phyloP scores from a whole-genome alignment of 2,113 vertebrate genomes.

The Chloropsis cyanopogon region DNA sequence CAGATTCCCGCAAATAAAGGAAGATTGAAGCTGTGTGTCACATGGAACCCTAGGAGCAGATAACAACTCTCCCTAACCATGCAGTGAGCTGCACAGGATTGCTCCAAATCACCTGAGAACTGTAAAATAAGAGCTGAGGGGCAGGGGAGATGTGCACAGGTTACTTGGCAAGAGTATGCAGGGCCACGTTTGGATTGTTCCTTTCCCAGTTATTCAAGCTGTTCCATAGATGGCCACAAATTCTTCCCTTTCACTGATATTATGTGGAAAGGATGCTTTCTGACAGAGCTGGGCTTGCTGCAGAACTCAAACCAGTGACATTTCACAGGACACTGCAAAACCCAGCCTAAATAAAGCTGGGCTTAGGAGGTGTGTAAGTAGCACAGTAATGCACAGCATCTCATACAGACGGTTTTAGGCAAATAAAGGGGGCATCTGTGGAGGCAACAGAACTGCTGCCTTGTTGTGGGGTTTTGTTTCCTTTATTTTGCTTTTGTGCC shows the following conservation, averaged over 20 bases:
- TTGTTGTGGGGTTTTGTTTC: neutral
- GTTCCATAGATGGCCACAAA: neutral
- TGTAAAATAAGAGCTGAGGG: neutral
- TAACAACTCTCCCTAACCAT: rapidly evolving
- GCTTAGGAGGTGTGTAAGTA: rapidly evolving
- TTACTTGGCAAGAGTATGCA: neutral
- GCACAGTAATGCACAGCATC: neutral
- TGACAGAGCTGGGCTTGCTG: neutral
- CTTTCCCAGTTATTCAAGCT: neutral
- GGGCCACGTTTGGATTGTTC: neutral
- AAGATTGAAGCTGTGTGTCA: neutral
- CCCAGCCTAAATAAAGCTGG: neutral
- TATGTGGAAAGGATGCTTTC: rapidly evolving
- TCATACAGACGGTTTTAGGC: no score
- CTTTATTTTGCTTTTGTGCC: neutral
- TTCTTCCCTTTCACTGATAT: neutral
- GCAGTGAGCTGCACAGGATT: neutral
- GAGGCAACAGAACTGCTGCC: neutral
- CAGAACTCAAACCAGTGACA: neutral
- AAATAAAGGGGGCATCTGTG: neutral
- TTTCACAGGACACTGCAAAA: neutral
- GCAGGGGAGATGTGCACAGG: neutral
- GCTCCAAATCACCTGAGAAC: neutral
- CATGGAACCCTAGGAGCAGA: neutral
- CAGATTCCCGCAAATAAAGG: neutral